These are phyloP conservation scores for Rutpela maculata DNA, from an alignment of 2,888 invertebrate genomes.

Conservation along the genomic window DNA sequence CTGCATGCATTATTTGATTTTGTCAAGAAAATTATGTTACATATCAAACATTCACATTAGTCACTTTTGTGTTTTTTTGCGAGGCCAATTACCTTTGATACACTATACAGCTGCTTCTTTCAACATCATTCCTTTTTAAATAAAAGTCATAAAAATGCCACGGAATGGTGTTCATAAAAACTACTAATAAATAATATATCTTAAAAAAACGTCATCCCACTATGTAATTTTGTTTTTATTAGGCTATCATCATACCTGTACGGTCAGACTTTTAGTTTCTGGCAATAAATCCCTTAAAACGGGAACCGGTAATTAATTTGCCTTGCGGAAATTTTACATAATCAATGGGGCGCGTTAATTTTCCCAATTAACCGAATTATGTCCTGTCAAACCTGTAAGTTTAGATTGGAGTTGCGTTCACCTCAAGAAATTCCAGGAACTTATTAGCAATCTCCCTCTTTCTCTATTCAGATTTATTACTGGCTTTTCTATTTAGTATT, in stretches of 20 bases:
- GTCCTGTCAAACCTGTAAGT: constrained; percentile 40
- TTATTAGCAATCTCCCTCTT: constrained; percentile 58
- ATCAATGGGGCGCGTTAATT: constrained; percentile 33
- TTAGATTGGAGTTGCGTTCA: constrained; percentile 46
- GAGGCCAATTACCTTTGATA: too few species aligned
- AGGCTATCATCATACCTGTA: not conserved
- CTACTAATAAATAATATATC: too few species aligned
- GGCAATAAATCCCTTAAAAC: constrained; percentile 3
- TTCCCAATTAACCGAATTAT: constrained; percentile 37
- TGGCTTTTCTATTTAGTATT: not conserved
- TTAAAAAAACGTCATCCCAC: too few species aligned
- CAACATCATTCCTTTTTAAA: too few species aligned
- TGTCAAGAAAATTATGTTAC: too few species aligned
- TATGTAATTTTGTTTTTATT: too few species aligned
- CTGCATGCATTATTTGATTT: too few species aligned
- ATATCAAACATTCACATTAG: too few species aligned
- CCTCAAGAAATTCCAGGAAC: constrained; percentile 37
- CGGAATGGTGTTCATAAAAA: too few species aligned
- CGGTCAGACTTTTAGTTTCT: not conserved
- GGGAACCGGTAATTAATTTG: constrained; percentile 27
- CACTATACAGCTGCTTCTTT: too few species aligned
- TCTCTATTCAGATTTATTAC: constrained; percentile 48
- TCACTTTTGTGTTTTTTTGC: too few species aligned
- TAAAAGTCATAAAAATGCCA: too few species aligned
- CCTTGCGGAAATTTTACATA: constrained; percentile 22